Conservation (phyloP, 1,140 invertebrate species). For the Drosophila ananassae region DNA sequence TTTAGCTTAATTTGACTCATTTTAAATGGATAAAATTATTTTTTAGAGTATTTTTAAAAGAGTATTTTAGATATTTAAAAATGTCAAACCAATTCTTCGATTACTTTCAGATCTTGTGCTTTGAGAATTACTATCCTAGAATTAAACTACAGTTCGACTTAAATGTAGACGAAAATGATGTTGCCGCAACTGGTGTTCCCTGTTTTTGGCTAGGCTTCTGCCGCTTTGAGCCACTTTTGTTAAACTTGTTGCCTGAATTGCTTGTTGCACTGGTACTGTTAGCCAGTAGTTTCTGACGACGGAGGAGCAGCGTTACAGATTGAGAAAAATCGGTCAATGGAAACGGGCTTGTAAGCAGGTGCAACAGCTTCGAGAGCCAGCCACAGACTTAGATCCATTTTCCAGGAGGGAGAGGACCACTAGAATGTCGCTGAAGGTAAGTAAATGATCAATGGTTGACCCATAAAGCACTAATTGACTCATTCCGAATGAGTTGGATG, state of each 20-base stretch:
- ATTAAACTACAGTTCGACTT: constrained; percentile 37
- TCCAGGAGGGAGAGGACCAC: constrained; percentile 23
- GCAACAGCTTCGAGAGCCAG: constrained; percentile 57
- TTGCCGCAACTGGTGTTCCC: constrained; percentile 36
- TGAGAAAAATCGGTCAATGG: constrained; percentile 74
- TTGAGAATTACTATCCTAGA: constrained; percentile 26
- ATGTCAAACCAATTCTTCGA: too few relatives aligned
- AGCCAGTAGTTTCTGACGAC: constrained; percentile 38
- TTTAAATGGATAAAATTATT: not conserved
- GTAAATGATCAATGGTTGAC: constrained; percentile 60
- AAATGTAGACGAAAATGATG: constrained; percentile 49
- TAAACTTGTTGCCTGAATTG: constrained; percentile 20
- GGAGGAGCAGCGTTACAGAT: constrained; percentile 65
- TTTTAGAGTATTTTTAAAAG: too few relatives aligned
- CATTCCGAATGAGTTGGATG: constrained; percentile 16
- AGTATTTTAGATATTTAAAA: too few relatives aligned
- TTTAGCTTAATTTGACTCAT: constrained; percentile 31
- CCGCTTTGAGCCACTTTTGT: constrained; percentile 49
- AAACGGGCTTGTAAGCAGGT: constrained; percentile 77
- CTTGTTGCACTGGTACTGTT: constrained; percentile 34
- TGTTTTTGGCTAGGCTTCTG: constrained; percentile 47
- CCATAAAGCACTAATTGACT: constrained; percentile 34
- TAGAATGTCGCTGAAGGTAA: constrained; percentile 75
- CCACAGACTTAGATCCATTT: constrained; percentile 6
- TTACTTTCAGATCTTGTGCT: constrained; percentile 44